A percentile compares a stretch with the other conserved stretches of the same genome.
Evolutionary conservation across 2,888 invertebrate genomes (phyloP).

Genomic region (Drosophila nr. medialis): DNA sequence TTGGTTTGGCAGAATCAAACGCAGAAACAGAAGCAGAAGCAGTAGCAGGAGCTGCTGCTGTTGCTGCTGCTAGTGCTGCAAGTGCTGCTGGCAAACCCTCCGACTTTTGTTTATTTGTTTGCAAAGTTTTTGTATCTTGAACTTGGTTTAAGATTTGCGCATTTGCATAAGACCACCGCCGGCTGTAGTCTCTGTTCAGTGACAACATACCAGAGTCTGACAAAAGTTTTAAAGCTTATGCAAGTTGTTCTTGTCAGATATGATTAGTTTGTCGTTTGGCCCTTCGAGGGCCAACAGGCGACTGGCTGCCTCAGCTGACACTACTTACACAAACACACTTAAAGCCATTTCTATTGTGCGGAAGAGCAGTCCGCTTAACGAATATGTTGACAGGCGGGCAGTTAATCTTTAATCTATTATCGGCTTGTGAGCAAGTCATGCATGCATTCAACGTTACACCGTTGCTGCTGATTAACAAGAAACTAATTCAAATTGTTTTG

Average conservation of each 20-base stretch:
- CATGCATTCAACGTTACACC: neutral
- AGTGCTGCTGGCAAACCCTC: constrained; percentile 3
- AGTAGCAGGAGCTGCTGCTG: neutral
- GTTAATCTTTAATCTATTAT: constrained; percentile 8
- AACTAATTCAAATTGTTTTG: constrained; percentile 30
- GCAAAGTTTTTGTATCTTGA: constrained; percentile 69
- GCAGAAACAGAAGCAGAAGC: constrained; percentile 3
- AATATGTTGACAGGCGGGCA: neutral
- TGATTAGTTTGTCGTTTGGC: constrained; percentile 55
- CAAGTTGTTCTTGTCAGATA: constrained; percentile 47
- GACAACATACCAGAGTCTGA: neutral
- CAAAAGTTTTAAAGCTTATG: constrained; percentile 39
- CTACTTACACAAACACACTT: constrained; percentile 8
- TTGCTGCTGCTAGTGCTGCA: constrained; percentile 2
- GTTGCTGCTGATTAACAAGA: neutral
- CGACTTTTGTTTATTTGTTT: constrained; percentile 69
- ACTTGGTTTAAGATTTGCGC: constrained; percentile 59
- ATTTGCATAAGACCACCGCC: constrained; percentile 54
- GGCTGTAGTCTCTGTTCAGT: constrained; percentile 9
- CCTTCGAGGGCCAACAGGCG: neutral
- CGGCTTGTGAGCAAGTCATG: neutral
- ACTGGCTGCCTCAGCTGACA: neutral
- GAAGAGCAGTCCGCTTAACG: neutral
- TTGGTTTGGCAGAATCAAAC: constrained; percentile 16
- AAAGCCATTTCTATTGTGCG: neutral